A percentile compares a stretch with the other conserved stretches of the same genome.
These are phyloP conservation scores for Drosophila ironensis DNA, from an alignment of 1,140 invertebrate genomes.

Conservation along the genomic window DNA sequence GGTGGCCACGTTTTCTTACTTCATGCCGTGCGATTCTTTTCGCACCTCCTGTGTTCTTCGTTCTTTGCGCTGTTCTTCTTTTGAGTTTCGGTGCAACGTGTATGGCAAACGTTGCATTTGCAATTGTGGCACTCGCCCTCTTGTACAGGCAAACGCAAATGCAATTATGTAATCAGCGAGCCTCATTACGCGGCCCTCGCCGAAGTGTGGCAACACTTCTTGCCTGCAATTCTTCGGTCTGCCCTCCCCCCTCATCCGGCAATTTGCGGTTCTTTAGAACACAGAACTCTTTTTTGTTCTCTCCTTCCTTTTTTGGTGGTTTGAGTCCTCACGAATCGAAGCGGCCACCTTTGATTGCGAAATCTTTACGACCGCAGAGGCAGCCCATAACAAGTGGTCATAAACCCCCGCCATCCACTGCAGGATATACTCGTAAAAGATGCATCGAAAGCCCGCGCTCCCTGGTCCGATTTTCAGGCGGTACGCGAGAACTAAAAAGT, in stretches of 20 bases:
- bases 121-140: conserved; percentile 50
- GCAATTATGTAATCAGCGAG: conserved; percentile 71
- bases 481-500: too few relatives aligned
- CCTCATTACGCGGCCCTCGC: conserved; percentile 46
- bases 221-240: conserved; percentile 30
- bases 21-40: too few relatives aligned
- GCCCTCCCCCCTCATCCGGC: not conserved
- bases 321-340: conserved; percentile 23
- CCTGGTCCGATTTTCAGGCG: conserved; percentile 26
- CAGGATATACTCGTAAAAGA: not conserved
- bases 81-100: not conserved
- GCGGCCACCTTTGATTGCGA: conserved; percentile 26
- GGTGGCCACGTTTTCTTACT: conserved; percentile 76
- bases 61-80: conserved; percentile 23
- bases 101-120: conserved; percentile 41
- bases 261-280: not conserved
- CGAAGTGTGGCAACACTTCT: conserved; percentile 57
- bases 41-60: conserved; percentile 23
- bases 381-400: conserved; percentile 43
- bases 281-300: not conserved
- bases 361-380: conserved; percentile 26
- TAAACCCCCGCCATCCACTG: conserved; percentile 14
- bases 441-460: conserved; percentile 4
- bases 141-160: not conserved
- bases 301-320: not conserved